A percentile compares a stretch with the other conserved stretches of the same genome.
These are phyloP conservation scores for Cisticola juncidis DNA, from an alignment of 2,113 vertebrate genomes.

Conservation along the genomic window DNA sequence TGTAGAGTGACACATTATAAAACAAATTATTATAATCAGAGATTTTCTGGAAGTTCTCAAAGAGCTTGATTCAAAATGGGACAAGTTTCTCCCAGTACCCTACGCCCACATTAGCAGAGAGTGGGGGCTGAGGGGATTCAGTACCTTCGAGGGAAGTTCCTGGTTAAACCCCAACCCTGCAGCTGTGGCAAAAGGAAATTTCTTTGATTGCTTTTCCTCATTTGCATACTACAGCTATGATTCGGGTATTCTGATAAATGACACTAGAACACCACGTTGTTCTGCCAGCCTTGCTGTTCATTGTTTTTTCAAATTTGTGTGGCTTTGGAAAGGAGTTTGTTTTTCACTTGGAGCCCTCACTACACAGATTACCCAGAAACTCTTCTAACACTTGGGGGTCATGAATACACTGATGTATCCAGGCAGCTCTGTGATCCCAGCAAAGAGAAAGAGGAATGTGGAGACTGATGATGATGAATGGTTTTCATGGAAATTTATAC, in stretches of 20 bases:
- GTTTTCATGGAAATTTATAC: neutral
- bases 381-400: neutral
- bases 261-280: neutral
- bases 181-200: conserved; percentile 29
- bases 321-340: neutral
- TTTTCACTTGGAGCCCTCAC: neutral
- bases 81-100: conserved; percentile 8
- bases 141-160: neutral
- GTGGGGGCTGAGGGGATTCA: conserved; percentile 19
- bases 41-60: conserved; percentile 54
- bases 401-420: neutral
- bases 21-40: conserved; percentile 69
- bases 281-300: neutral
- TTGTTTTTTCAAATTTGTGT: neutral
- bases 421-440: neutral
- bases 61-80: conserved; percentile 39
- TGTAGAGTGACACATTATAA: conserved; percentile 58
- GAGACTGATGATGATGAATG: neutral
- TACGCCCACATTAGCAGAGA: neutral
- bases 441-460: neutral
- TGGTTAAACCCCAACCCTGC: neutral
- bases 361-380: neutral
- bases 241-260: neutral
- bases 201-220: conserved; percentile 28
- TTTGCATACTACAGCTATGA: conserved; percentile 21